These are phyloP conservation scores for Gymnoscelis rufifasciata DNA, from an alignment of 2,888 invertebrate genomes.

Conservation along the genomic window DNA sequence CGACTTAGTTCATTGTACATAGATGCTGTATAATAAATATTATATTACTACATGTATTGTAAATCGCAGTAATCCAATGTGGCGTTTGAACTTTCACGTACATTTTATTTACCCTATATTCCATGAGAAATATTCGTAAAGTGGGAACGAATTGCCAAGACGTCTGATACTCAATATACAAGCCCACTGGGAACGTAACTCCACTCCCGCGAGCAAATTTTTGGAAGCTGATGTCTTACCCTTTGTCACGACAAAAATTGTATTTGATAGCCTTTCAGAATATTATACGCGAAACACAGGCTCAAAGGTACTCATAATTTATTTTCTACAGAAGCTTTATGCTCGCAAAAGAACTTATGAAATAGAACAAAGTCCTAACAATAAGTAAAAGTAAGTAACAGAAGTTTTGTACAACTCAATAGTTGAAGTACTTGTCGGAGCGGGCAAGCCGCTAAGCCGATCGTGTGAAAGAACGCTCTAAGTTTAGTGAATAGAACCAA, in stretches of 20 bases:
- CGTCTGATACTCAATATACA: slow-evolving; percentile 51
- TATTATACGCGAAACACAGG: slow-evolving; percentile 33
- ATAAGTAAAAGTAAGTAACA: slow-evolving; percentile 43
- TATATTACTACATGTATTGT: neutral
- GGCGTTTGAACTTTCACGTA: neutral
- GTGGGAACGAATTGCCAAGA: slow-evolving; percentile 46
- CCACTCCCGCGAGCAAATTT: slow-evolving; percentile 48
- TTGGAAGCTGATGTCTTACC: slow-evolving; percentile 44
- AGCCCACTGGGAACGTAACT: slow-evolving; percentile 42
- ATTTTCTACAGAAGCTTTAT: slow-evolving; percentile 24
- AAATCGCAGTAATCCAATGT: neutral
- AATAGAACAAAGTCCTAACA: slow-evolving; percentile 53
- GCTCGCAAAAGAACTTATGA: slow-evolving; percentile 27
- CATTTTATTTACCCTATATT: slow-evolving; percentile 27
- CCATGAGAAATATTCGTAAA: slow-evolving; percentile 40
- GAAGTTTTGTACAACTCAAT: slow-evolving; percentile 51
- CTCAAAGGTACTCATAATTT: slow-evolving; percentile 31
- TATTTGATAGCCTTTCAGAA: slow-evolving; percentile 46
- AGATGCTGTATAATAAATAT: no score
- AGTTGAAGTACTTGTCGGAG: slow-evolving; percentile 60
- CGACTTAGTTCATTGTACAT: no score
- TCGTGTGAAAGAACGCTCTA: slow-evolving; percentile 61
- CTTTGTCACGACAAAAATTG: slow-evolving; percentile 50
- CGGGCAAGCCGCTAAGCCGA: slow-evolving; percentile 70
- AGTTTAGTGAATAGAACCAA: slow-evolving; percentile 61